These are phyloP conservation scores for Electrona antarctica DNA, from an alignment of 2,113 vertebrate species.

Conservation along the genomic window DNA sequence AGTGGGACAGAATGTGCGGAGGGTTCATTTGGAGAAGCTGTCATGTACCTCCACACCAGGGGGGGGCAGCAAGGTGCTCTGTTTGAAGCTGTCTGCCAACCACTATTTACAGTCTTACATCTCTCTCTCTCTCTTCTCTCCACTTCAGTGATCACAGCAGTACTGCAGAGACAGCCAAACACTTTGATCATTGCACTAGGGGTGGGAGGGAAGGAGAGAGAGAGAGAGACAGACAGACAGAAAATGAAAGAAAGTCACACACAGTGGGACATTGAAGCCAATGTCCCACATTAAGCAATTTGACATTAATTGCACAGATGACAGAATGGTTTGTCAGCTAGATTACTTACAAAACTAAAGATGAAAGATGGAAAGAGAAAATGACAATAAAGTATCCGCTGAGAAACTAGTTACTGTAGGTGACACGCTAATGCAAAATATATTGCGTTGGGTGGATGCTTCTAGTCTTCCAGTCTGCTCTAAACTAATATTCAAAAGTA, in stretches of 20 bases:
- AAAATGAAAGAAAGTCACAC: constrained; percentile 22
- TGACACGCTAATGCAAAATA: not conserved
- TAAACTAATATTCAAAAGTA: no score
- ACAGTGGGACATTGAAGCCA: constrained; percentile 43
- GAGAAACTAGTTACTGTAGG: no score
- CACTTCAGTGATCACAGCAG: constrained; percentile 79
- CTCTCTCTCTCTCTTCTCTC: constrained; percentile 59
- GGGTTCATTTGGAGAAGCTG: not conserved
- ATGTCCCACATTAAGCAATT: constrained; percentile 33
- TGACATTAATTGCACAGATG: constrained; percentile 41
- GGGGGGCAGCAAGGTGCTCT: constrained; percentile 51
- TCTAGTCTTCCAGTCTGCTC: no score
- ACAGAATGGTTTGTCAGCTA: constrained; percentile 7
- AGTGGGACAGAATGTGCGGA: not conserved
- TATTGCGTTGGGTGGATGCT: not conserved
- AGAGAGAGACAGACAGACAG: not conserved
- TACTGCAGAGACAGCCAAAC: constrained; percentile 70
- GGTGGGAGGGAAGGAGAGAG: constrained; percentile 20
- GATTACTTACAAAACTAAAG: constrained; percentile 1
- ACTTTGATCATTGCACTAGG: constrained; percentile 70
- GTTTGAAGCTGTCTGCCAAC: constrained; percentile 1
- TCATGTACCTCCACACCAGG: constrained; percentile 58
- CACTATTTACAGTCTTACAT: constrained; percentile 20
- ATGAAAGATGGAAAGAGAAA: not conserved
- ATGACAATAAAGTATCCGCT: no score